These are phyloP conservation scores for Eremobia ochroleuca DNA, from an alignment of 2,888 invertebrate species.

Conservation along the genomic window DNA sequence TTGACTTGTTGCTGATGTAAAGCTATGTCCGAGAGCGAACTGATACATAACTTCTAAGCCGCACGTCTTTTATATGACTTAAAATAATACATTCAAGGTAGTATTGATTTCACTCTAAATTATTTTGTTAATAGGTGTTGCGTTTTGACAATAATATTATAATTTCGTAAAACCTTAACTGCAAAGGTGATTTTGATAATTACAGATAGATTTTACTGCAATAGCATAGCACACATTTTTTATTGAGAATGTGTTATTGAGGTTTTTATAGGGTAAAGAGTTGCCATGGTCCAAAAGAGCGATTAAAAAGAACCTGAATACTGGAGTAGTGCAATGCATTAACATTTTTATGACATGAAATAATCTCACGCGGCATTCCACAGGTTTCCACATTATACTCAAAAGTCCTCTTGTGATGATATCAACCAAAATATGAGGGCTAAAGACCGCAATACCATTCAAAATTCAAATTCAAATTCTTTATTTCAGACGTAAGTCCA, in stretches of 20 bases:
- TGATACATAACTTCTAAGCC: constrained; percentile 45
- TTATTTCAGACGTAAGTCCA: no score
- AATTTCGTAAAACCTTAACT: constrained; percentile 24
- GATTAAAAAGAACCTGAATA: no score
- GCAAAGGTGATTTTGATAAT: neutral
- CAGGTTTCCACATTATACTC: neutral
- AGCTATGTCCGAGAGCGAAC: constrained; percentile 28
- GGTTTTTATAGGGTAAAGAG: neutral
- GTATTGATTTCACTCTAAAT: constrained; percentile 58
- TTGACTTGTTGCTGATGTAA: neutral
- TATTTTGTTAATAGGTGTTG: constrained; percentile 29
- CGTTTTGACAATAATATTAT: constrained; percentile 22
- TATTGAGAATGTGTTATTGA: neutral
- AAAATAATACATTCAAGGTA: constrained; percentile 55
- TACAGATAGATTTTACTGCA: neutral
- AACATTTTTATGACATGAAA: neutral
- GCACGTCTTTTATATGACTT: constrained; percentile 60
- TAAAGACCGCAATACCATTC: no score
- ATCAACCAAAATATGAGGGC: neutral
- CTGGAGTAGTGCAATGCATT: neutral
- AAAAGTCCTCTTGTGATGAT: no score
- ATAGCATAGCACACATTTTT: neutral
- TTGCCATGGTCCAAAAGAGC: no score
- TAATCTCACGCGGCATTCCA: neutral
- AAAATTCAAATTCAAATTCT: no score